phyloP scores from a whole-genome alignment of 2,888 invertebrate species.

The Philonicus albiceps region DNA sequence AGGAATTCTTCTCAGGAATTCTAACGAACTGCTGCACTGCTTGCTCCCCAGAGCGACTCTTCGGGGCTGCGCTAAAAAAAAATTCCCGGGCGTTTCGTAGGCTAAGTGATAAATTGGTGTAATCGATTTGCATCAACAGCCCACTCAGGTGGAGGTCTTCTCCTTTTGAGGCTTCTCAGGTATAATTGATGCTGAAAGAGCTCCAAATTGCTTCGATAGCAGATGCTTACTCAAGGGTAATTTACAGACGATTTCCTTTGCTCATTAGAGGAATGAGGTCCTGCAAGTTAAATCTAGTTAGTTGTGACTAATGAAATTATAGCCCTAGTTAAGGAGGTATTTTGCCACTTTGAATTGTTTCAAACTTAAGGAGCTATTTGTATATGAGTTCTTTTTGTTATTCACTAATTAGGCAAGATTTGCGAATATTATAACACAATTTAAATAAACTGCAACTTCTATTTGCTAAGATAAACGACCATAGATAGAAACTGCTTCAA shows the following conservation, averaged over 20 bases:
- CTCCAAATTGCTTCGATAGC: neutral
- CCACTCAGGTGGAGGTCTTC: neutral
- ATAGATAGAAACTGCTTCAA: no score
- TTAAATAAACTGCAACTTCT: no score
- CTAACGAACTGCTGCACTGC: neutral
- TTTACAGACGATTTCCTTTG: neutral
- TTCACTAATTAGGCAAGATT: neutral
- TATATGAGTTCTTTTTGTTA: neutral
- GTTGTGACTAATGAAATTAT: neutral
- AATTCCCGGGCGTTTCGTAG: neutral
- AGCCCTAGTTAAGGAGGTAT: neutral
- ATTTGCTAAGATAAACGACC: no score
- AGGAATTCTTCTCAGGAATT: neutral
- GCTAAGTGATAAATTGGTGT: constrained; percentile 4
- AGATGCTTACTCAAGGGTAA: neutral
- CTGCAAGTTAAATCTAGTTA: neutral
- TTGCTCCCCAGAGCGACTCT: neutral
- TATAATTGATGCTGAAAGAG: neutral
- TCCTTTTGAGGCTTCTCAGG: neutral
- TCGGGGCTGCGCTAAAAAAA: neutral
- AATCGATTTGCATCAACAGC: constrained; percentile 6
- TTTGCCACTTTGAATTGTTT: neutral
- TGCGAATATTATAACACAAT: neutral
- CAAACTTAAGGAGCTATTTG: neutral
- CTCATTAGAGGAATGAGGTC: neutral